Percentiles rank a stretch among this genome's conserved stretches.
phyloP scores from a whole-genome alignment of 2,797 vertebrate species.

The Paedocypris micromegethes region DNA sequence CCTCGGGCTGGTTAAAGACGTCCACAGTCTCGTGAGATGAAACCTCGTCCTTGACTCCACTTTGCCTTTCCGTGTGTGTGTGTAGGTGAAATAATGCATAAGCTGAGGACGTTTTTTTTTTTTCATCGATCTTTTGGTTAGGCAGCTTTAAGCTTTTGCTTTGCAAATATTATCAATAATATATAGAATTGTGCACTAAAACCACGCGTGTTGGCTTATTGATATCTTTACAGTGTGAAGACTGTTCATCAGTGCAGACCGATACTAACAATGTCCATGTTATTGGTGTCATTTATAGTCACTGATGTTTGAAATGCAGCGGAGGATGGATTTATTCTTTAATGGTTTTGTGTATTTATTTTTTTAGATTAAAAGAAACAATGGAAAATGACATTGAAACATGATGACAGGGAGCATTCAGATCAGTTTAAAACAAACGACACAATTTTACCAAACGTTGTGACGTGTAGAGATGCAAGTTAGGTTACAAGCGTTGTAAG shows the following conservation, averaged over 20 bases:
- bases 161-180: conserved; percentile 3
- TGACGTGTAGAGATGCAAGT: too few relatives aligned
- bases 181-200: neutral
- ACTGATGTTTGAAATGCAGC: too few relatives aligned
- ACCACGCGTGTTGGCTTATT: neutral
- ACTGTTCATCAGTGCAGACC: neutral
- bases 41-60: conserved; percentile 24
- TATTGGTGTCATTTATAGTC: too few relatives aligned
- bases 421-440: too few relatives aligned
- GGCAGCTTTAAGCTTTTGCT: conserved; percentile 10
- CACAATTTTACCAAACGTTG: too few relatives aligned
- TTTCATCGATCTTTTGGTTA: conserved; percentile 6
- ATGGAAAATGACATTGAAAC: too few relatives aligned
- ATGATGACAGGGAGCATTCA: too few relatives aligned
- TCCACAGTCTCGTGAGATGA: conserved; percentile 8
- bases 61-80: conserved; percentile 2
- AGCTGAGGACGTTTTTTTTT: neutral
- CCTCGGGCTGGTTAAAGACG: neutral
- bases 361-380: too few relatives aligned
- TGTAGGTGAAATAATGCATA: conserved; percentile 3
- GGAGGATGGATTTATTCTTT: too few relatives aligned
- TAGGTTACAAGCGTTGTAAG: too few relatives aligned
- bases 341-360: too few relatives aligned
- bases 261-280: too few relatives aligned
- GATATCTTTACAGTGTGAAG: neutral